A percentile compares a stretch with the other conserved stretches of the same genome.
Conservation (phyloP, 2,888 invertebrate genomes). For the Schizaphis graminum region DNA sequence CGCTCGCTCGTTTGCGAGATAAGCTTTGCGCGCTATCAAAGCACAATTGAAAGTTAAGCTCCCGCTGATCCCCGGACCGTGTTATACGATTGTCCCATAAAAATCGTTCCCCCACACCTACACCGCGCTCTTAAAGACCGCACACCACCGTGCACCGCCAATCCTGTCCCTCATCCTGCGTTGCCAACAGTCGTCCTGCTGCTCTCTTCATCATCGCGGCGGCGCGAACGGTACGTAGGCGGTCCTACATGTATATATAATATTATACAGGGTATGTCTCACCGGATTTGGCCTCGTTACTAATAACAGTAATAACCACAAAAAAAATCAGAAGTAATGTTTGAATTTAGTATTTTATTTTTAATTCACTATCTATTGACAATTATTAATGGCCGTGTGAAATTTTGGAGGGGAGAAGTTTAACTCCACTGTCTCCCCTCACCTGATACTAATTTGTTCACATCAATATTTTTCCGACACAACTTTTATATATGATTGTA, state of each 20-base stretch:
- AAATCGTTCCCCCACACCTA: neutral
- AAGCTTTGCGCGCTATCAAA: slow-evolving; percentile 64
- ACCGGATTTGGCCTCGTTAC: neutral
- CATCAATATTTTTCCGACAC: no score
- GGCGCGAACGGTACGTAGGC: neutral
- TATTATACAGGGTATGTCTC: neutral
- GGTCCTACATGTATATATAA: neutral
- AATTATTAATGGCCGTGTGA: neutral
- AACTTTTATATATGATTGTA: no score
- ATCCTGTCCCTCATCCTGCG: neutral
- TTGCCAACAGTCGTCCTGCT: neutral
- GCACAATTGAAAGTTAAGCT: slow-evolving; percentile 67
- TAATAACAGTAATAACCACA: no score
- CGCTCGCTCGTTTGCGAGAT: slow-evolving; percentile 53
- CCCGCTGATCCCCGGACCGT: slow-evolving; percentile 63
- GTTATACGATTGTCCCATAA: slow-evolving; percentile 57
- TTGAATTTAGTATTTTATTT: neutral
- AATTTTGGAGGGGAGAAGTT: neutral
- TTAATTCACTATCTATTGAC: neutral
- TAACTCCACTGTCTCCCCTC: no score
- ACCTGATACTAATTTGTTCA: no score
- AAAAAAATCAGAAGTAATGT: no score
- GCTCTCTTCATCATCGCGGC: neutral
- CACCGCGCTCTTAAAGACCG: neutral
- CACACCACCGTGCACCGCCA: neutral